Percentiles rank a stretch among this genome's conserved stretches.
These are phyloP conservation scores for Sebastes minor DNA, from an alignment of 2,797 vertebrate species.

Conservation along the genomic window DNA sequence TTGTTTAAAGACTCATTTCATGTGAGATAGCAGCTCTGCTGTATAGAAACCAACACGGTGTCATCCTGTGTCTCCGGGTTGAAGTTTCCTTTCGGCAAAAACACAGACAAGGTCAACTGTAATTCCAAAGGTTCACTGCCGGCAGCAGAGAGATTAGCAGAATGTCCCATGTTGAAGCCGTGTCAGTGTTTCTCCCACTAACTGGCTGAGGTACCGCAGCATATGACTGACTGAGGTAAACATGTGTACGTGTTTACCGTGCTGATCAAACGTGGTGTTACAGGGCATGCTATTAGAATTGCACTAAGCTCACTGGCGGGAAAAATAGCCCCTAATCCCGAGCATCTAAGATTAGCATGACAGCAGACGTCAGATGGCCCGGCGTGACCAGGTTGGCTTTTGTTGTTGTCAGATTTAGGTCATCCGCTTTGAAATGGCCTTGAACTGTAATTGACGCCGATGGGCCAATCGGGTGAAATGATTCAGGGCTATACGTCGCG, in stretches of 20 bases:
- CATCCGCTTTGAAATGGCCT: constrained; percentile 71
- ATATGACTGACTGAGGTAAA: constrained; percentile 52
- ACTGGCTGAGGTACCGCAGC: neutral
- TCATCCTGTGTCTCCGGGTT: constrained; percentile 40
- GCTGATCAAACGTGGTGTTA: constrained; percentile 47
- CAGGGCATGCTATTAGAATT: constrained; percentile 62
- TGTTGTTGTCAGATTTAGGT: constrained; percentile 81
- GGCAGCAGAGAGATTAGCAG: constrained; percentile 66
- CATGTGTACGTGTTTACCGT: constrained; percentile 51
- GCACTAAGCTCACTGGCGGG: constrained; percentile 61
- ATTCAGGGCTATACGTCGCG: neutral
- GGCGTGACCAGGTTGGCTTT: constrained; percentile 77
- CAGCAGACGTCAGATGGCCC: constrained; percentile 81
- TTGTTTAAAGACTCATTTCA: constrained; percentile 50
- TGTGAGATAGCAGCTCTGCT: constrained; percentile 21
- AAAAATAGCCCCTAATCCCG: constrained; percentile 81
- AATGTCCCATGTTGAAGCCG: constrained; percentile 51
- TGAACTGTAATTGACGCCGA: constrained; percentile 71
- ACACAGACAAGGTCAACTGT: constrained; percentile 66
- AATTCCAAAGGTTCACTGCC: constrained; percentile 70
- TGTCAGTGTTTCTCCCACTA: constrained; percentile 33
- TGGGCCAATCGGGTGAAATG: constrained; percentile 48
- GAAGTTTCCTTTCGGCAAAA: constrained; percentile 66
- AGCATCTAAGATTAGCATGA: constrained; percentile 79
- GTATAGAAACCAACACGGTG: constrained; percentile 37